phyloP scores from a whole-genome alignment of 1,140 invertebrate genomes.

The Drosophila guanche region DNA sequence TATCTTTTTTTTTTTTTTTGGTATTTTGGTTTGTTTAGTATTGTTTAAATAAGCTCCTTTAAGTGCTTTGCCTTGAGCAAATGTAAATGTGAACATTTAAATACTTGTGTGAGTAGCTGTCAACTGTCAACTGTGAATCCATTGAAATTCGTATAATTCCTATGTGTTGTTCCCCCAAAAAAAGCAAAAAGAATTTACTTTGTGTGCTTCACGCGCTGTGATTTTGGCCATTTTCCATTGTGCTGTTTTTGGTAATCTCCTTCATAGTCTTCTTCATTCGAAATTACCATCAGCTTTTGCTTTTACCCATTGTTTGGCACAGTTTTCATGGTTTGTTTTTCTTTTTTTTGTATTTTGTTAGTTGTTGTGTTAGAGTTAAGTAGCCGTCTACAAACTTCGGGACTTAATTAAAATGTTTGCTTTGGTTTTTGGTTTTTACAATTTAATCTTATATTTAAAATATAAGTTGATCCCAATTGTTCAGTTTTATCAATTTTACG shows the following conservation, averaged over 20 bases:
- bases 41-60: slow-evolving; percentile 74
- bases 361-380: slow-evolving; percentile 38
- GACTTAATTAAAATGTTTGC: slow-evolving; percentile 62
- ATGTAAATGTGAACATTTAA: slow-evolving; percentile 55
- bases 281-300: slow-evolving; percentile 7
- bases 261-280: background rate
- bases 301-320: slow-evolving; percentile 46
- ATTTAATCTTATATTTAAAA: slow-evolving; percentile 83
- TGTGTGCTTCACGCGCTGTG: slow-evolving; percentile 51
- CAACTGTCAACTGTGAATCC: slow-evolving; percentile 48
- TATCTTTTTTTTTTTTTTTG: slow-evolving; percentile 15
- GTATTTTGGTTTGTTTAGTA: slow-evolving; percentile 22
- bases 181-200: slow-evolving; percentile 67
- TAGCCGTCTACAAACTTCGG: slow-evolving; percentile 56
- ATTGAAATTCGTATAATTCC: slow-evolving; percentile 83
- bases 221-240: slow-evolving; percentile 52
- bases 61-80: slow-evolving; percentile 57
- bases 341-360: slow-evolving; percentile 37
- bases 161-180: slow-evolving; percentile 81
- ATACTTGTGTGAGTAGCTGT: slow-evolving; percentile 52
- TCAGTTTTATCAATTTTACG: slow-evolving; percentile 83
- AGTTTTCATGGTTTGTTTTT: slow-evolving; percentile 35
- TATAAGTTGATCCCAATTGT: slow-evolving; percentile 84
- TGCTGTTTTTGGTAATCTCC: slow-evolving; percentile 30
- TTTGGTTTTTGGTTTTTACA: slow-evolving; percentile 60